A percentile compares a stretch with the other conserved stretches of the same genome.
Conservation (phyloP, 2,888 invertebrate genomes). For the Oxystoma pomonae region DNA sequence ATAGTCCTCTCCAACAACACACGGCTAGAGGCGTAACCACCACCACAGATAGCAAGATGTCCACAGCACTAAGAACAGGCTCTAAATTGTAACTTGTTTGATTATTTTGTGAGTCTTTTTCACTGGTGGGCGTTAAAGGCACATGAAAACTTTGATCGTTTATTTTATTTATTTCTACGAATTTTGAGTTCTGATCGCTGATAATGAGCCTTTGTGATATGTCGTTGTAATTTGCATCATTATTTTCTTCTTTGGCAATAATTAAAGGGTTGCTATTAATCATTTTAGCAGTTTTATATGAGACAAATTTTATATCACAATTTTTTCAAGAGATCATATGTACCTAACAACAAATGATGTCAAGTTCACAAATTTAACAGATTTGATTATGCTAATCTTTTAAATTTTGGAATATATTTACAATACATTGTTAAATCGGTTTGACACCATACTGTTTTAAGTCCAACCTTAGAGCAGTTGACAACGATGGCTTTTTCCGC, state of each 20-base stretch:
- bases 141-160: not conserved
- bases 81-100: not conserved
- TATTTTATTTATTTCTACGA: not conserved
- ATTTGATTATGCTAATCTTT: not conserved
- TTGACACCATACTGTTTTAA: too few relatives aligned
- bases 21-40: conserved; percentile 22
- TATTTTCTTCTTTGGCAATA: not conserved
- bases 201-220: not conserved
- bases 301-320: too few relatives aligned
- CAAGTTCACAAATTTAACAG: not conserved
- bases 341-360: too few relatives aligned
- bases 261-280: too few relatives aligned
- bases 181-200: not conserved
- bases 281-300: too few relatives aligned
- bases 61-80: conserved; percentile 20
- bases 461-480: too few relatives aligned
- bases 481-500: too few relatives aligned
- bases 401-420: not conserved
- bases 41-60: conserved; percentile 20
- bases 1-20: conserved; percentile 19
- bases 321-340: too few relatives aligned
- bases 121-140: not conserved
- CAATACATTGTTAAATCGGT: too few relatives aligned
- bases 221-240: not conserved
- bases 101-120: not conserved